These are phyloP conservation scores for Phalloptychus januarius DNA, from an alignment of 2,797 vertebrate species.

Conservation along the genomic window DNA sequence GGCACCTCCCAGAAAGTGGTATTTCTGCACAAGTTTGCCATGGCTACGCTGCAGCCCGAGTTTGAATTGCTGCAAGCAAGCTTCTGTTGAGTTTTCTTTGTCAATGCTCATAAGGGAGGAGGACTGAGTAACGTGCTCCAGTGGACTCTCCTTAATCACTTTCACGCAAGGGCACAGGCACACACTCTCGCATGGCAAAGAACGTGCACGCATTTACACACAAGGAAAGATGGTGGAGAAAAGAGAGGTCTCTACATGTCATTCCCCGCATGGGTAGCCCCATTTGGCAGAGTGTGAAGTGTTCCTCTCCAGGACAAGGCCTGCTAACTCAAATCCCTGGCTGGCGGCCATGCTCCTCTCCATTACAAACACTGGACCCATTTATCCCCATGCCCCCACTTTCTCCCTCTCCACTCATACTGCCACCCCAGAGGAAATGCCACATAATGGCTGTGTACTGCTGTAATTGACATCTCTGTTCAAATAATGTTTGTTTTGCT, in stretches of 20 bases:
- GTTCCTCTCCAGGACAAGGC: constrained; percentile 79
- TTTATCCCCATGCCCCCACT: constrained; percentile 63
- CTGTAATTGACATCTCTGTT: constrained; percentile 75
- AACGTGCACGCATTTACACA: constrained; percentile 21
- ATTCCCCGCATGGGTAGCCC: constrained; percentile 71
- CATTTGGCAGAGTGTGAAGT: constrained; percentile 78
- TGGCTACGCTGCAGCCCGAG: constrained; percentile 52
- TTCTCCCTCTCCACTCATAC: constrained; percentile 58
- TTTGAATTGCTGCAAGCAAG: constrained; percentile 64
- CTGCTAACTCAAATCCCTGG: constrained; percentile 80
- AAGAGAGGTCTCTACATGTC: constrained; percentile 64
- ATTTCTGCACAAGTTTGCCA: constrained; percentile 62
- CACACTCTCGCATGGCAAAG: constrained; percentile 25
- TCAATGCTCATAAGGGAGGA: constrained; percentile 60
- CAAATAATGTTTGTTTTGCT: constrained; percentile 71
- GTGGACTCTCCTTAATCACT: constrained; percentile 70
- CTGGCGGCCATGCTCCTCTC: constrained; percentile 76
- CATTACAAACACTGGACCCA: constrained; percentile 79
- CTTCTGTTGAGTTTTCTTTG: constrained; percentile 59
- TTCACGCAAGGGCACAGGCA: constrained; percentile 50
- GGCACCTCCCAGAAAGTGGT: constrained; percentile 40
- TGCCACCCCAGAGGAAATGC: constrained; percentile 59
- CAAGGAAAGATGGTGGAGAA: constrained; percentile 53
- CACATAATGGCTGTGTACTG: constrained; percentile 72
- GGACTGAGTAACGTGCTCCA: constrained; percentile 59